Conservation (phyloP, 2,797 vertebrate species). For the Lepus oiostolus region DNA sequence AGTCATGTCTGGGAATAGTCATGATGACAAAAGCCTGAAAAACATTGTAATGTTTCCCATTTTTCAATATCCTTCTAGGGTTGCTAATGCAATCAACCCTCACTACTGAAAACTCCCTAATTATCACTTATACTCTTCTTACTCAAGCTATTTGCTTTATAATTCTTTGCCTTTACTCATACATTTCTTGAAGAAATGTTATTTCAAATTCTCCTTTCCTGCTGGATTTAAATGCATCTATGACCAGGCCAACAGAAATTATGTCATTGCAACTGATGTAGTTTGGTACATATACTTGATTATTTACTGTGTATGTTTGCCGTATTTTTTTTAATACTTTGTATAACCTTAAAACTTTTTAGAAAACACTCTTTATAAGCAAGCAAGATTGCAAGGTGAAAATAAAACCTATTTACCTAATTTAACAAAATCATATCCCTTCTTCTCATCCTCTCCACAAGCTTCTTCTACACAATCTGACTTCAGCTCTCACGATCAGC, state of each 20-base stretch:
- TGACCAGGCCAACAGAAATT: no score
- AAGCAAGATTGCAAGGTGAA: no score
- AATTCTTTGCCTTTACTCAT: conserved; percentile 22
- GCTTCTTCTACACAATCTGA: conserved; percentile 36
- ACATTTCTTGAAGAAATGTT: conserved; percentile 37
- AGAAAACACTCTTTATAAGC: no score
- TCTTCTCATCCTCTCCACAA: conserved; percentile 56
- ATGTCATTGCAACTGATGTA: no score
- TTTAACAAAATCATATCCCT: background rate
- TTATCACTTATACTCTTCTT: background rate
- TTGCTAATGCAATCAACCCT: background rate
- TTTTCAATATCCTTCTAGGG: conserved; percentile 14
- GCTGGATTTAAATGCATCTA: no score
- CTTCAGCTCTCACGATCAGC: conserved; percentile 47
- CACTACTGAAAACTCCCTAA: background rate
- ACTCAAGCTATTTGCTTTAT: background rate
- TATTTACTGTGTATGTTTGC: no score
- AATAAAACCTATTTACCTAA: no score
- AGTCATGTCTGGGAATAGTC: conserved; percentile 20
- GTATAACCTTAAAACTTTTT: no score
- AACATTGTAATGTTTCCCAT: conserved; percentile 7
- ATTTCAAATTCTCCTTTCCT: conserved; percentile 20
- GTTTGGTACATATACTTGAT: no score
- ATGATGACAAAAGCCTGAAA: conserved; percentile 25
- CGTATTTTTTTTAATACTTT: no score